phyloP scores from a whole-genome alignment of 2,797 vertebrate species.

The Epinephelus coioides region DNA sequence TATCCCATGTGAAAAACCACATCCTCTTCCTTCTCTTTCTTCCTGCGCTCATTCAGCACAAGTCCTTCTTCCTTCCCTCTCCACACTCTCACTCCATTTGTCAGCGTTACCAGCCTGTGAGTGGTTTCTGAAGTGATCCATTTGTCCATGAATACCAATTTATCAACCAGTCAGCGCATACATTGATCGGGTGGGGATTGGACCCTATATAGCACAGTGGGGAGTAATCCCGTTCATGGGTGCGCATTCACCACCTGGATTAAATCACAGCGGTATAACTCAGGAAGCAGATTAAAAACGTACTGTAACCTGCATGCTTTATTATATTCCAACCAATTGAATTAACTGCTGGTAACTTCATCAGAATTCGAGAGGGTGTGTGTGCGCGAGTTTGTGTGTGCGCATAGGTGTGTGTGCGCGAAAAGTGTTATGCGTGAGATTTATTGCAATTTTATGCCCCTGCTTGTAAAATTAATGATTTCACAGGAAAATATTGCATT shows the following conservation, averaged over 20 bases:
- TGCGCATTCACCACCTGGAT: constrained; percentile 67
- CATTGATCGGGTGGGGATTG: constrained; percentile 73
- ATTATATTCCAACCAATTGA: constrained; percentile 50
- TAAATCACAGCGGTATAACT: constrained; percentile 57
- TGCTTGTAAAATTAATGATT: constrained; percentile 69
- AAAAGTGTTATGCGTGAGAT: constrained; percentile 45
- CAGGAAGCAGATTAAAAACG: constrained; percentile 60
- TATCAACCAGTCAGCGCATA: constrained; percentile 81
- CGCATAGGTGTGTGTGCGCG: background rate
- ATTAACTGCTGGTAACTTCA: constrained; percentile 52
- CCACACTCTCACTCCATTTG: constrained; percentile 76
- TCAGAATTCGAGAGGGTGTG: constrained; percentile 15
- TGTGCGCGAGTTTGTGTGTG: constrained; percentile 2
- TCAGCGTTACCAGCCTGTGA: constrained; percentile 80
- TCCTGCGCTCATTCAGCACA: constrained; percentile 59
- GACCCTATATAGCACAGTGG: constrained; percentile 53
- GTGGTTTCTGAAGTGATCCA: constrained; percentile 82
- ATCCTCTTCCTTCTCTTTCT: constrained; percentile 30
- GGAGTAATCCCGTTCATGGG: constrained; percentile 69
- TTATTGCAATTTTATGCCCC: constrained; percentile 61
- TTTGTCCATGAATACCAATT: constrained; percentile 85
- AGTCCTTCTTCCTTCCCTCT: constrained; percentile 52
- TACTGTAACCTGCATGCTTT: constrained; percentile 60
- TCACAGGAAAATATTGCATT: constrained; percentile 68
- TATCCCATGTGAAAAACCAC: constrained; percentile 64